Conservation (phyloP, 2,888 invertebrate genomes). For the Micropterix aruncella region DNA sequence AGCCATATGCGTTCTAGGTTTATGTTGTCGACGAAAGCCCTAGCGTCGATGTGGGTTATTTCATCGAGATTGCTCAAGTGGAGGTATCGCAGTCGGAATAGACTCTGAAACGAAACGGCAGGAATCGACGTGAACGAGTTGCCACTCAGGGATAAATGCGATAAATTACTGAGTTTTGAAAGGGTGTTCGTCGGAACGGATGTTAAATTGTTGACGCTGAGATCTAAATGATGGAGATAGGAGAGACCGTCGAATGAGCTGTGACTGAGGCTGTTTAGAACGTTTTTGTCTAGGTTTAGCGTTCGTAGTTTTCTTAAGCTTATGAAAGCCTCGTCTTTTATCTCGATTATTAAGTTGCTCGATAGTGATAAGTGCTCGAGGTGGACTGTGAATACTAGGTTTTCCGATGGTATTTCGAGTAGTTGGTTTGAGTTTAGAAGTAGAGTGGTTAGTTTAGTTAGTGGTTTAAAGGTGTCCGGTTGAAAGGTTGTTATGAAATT, state of each 20-base stretch:
- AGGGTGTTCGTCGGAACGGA: constrained; percentile 62
- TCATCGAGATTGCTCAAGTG: constrained; percentile 55
- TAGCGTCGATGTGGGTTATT: constrained; percentile 55
- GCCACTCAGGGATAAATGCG: constrained; percentile 61
- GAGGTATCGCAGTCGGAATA: constrained; percentile 65
- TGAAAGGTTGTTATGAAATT: constrained; percentile 64
- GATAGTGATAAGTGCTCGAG: constrained; percentile 64
- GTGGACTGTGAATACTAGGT: constrained; percentile 48
- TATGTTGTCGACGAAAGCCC: constrained; percentile 76
- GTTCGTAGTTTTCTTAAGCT: constrained; percentile 54
- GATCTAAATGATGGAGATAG: constrained; percentile 55
- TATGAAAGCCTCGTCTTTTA: constrained; percentile 60
- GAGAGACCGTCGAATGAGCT: constrained; percentile 62
- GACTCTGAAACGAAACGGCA: constrained; percentile 68
- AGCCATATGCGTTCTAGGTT: constrained; percentile 65
- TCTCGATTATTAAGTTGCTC: constrained; percentile 61
- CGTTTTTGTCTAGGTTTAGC: constrained; percentile 61
- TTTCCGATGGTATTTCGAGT: constrained; percentile 58
- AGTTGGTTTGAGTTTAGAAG: constrained; percentile 67
- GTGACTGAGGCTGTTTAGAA: constrained; percentile 55
- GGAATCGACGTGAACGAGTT: constrained; percentile 62
- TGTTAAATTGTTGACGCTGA: constrained; percentile 73
- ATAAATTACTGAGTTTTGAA: constrained; percentile 61
- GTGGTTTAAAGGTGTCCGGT: constrained; percentile 52
- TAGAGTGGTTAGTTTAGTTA: constrained; percentile 54